These are phyloP conservation scores for Andrena hattorfiana DNA, from an alignment of 2,888 invertebrate genomes.

Conservation along the genomic window DNA sequence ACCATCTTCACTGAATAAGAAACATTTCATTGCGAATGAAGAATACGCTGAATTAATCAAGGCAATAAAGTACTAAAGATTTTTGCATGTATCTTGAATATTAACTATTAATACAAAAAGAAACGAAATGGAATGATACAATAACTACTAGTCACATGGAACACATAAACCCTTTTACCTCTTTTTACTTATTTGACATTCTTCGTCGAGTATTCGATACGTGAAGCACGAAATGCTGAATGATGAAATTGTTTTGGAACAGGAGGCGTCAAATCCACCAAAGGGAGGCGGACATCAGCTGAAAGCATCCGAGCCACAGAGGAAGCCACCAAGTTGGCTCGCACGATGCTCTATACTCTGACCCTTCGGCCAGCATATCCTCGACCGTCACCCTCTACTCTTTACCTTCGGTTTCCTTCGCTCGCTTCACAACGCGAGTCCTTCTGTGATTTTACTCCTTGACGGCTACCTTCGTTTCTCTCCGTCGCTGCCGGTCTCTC, in stretches of 20 bases:
- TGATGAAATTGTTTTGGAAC: constrained; percentile 60
- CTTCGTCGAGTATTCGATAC: background rate
- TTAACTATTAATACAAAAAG: no score
- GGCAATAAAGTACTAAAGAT: no score
- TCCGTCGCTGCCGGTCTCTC: constrained; percentile 56
- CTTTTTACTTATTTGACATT: no score
- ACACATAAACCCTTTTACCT: no score
- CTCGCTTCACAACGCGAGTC: constrained; percentile 52
- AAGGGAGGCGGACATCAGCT: constrained; percentile 93
- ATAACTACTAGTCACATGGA: no score
- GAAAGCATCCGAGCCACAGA: constrained; percentile 91
- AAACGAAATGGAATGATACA: no score
- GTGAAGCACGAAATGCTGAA: background rate
- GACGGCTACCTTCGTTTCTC: constrained; percentile 70
- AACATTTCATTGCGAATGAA: no score
- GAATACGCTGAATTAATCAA: no score
- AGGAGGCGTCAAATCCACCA: constrained; percentile 96
- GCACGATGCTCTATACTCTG: constrained; percentile 95
- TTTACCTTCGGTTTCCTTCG: constrained; percentile 55
- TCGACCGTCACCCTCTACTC: constrained; percentile 57
- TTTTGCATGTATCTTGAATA: no score
- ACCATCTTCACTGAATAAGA: no score
- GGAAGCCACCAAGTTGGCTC: constrained; percentile 94
- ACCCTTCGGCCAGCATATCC: constrained; percentile 85
- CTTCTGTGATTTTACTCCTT: constrained; percentile 79